Evolutionary conservation across 1,140 invertebrate genomes (phyloP), one percentile per base, ranked within the genome.

Genomic region (Tyrophagus putrescentiae): DNA sequence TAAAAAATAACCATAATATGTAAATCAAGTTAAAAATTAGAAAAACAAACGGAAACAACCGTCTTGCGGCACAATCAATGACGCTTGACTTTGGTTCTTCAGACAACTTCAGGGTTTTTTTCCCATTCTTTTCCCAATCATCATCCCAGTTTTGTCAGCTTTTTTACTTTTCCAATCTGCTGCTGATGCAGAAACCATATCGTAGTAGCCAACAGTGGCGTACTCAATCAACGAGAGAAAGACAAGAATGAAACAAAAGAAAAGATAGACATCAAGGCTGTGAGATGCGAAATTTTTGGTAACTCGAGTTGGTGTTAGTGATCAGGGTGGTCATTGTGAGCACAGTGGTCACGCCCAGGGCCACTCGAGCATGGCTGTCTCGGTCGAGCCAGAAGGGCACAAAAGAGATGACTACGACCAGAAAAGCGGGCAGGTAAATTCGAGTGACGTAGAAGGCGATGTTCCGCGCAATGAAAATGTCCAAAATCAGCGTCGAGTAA

Each of bases 301-400:
- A 71, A 69, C 9, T 66, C 53, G 68, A 68, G 60, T 72, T 71
- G 3, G 70, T 71, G 11, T 67, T 72, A 34, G 71, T 72, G 36
- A 70, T 72, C 34, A 71, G 62, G 21, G 70, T 71, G 5, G 71
- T 72, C 65, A 71, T 72, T 48, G 70, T 71, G 11, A 71, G 64
- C 31, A 71, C 69, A 1, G 66, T 68, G 28, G 68, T 71, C 7
- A 71, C 71, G 28, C 71, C 71, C 2, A 71, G 56, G 11, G 70
- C 71, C 11, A 71, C 70, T 25, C 66, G 41, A n/a, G 71, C 70
- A n/a, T 62, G 64, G 25, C 70, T 71, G 56, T 72, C 70, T 3
- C 61, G 32, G 32, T 63, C 63, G n/a, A 70, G 61, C 68, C 68
- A 70, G 56, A 70, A 70, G 18, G 67, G 66, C 11, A 70, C 60